Percentiles rank a stretch among this genome's conserved stretches.
phyloP scores from a whole-genome alignment of 1,140 invertebrate species.

The Drosophila leontia region DNA sequence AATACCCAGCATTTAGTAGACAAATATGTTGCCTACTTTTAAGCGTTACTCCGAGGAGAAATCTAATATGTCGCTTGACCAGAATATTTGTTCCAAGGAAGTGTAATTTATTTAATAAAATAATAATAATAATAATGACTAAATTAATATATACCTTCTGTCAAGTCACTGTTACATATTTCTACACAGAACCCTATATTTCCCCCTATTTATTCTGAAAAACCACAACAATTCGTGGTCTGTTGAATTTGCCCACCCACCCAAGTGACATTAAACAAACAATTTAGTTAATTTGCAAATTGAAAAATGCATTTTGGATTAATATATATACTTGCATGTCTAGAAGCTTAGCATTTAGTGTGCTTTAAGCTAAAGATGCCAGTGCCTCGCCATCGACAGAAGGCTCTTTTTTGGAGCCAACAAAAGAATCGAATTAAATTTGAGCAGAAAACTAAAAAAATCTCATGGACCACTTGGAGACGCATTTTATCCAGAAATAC shows the following conservation, averaged over 20 bases:
- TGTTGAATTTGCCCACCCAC: neutral
- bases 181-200: too few species aligned
- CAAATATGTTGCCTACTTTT: neutral
- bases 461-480: conserved; percentile 48
- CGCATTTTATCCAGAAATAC: conserved; percentile 61
- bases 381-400: conserved; percentile 19
- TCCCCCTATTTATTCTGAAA: neutral
- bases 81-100: neutral
- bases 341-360: neutral
- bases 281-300: conserved; percentile 12
- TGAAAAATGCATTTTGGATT: neutral
- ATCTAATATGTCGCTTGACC: neutral
- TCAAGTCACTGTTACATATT: neutral
- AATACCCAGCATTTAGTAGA: neutral
- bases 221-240: neutral
- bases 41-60: neutral
- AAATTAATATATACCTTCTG: neutral
- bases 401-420: conserved; percentile 9
- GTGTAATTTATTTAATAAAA: neutral
- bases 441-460: neutral
- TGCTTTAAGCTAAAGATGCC: conserved; percentile 1
- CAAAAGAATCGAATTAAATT: neutral
- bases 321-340: neutral
- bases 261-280: conserved; percentile 21
- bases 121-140: neutral